Base-by-base conservation (phyloP, 2,113 vertebrate genomes). In the Isichthys henryi region DNA sequence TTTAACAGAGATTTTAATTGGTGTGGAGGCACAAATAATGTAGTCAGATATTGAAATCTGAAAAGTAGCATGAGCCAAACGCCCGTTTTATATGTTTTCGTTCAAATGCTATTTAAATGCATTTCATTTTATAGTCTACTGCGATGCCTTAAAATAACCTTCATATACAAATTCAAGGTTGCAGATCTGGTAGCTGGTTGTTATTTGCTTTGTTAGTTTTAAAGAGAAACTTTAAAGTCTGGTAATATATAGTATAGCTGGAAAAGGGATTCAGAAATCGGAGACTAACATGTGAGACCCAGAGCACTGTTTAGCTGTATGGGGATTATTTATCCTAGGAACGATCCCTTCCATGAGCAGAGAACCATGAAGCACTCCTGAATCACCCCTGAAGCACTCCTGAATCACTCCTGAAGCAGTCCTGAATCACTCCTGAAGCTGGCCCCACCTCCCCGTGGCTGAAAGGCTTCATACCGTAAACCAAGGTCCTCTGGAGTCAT, bases 1-100 rank as follows among this genome's bases (percentile, higher is more conserved):
- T 58, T 88, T 88, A 88, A 86, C 85, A 86, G n/a, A 52, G 49
- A 53, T 48, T 84, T 84, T 84, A 84, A 45, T 46, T 46, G 45
- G 82, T 13, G 45, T 48, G 7, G 48, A 84, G 23, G 82, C 82
- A 46, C 8, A 23, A n/a, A 84, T 21, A 48, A 48, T 48, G 21
- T 13, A 23, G 8, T 84, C 43, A n/a, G 82, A 45, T 23, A 23
- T 10, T 84, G 21, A 48, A 45, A 83, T 45, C 82, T 11, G 10
- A 23, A 46, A 84, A 23, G 9, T 23, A n/a, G 74, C 35, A 80
- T 80, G 74, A 77, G 15, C 35, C 31, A 80, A 80, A 43, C 1
- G 2, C 13, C 15, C 1, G 43, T 80, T 39, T 80, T 80, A 43
- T 80, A 43, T 80, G 13, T 80, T 80, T 43, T 80, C 19, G 35